Evolutionary conservation across 2,888 invertebrate genomes (phyloP).

Genomic region (Aspidapion aeneum): DNA sequence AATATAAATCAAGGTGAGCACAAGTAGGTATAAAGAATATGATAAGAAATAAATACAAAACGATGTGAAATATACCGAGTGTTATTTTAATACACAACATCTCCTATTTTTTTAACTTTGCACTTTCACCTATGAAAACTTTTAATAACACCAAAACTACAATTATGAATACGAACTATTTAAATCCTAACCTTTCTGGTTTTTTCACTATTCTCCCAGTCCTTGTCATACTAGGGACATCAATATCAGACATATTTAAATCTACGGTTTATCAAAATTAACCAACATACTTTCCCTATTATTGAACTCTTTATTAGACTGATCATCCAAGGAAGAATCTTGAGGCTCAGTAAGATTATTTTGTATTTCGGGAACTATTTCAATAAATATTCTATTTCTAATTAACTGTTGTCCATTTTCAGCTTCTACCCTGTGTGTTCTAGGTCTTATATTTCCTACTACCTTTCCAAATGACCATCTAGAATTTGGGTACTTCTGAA

Average conservation of each 20-base stretch:
- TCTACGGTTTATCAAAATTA: not conserved
- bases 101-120: not conserved
- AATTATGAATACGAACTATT: not conserved
- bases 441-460: not conserved
- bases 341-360: not conserved
- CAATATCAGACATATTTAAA: not conserved
- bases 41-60: too few species aligned
- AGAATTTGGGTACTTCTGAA: not conserved
- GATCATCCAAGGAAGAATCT: not conserved
- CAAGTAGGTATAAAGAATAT: too few species aligned
- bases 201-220: not conserved
- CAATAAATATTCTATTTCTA: not conserved
- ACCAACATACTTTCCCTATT: not conserved
- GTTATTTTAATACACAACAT: not conserved
- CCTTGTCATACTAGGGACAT: not conserved
- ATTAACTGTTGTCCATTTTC: not conserved
- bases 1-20: not conserved
- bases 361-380: not conserved
- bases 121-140: not conserved
- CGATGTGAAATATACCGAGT: not conserved
- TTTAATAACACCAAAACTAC: not conserved
- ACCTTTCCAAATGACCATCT: not conserved
- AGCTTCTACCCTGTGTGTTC: conserved; percentile 5
- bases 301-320: too few species aligned
- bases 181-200: not conserved